Evolutionary conservation across 2,113 vertebrate genomes (phyloP).

Genomic region (Rutilus rutilus): DNA sequence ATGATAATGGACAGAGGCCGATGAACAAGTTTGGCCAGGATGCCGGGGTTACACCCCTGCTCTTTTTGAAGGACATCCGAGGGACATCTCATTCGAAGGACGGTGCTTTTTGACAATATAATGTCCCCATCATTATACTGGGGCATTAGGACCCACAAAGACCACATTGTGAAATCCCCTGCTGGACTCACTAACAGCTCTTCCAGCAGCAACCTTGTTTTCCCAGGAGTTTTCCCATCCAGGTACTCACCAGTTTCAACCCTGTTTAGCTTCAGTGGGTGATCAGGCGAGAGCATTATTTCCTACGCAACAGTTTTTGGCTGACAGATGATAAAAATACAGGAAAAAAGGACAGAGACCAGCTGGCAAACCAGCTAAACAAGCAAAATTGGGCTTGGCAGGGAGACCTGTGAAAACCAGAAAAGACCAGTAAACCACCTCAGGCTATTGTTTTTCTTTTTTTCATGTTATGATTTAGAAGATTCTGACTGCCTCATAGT

Average conservation of each 20-base stretch:
- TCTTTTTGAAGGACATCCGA: no score
- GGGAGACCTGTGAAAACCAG: neutral
- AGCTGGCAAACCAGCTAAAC: neutral
- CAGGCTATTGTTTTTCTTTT: neutral
- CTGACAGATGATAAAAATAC: neutral
- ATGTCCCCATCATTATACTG: no score
- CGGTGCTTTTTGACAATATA: no score
- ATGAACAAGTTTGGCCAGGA: neutral
- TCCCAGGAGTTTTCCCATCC: no score
- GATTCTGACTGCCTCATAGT: neutral
- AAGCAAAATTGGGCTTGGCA: neutral
- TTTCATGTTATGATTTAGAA: neutral
- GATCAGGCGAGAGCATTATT: no score
- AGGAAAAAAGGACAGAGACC: neutral
- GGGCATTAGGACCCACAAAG: no score
- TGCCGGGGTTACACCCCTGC: neutral
- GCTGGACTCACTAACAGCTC: no score
- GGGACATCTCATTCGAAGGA: no score
- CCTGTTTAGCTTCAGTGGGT: no score
- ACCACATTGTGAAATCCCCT: no score
- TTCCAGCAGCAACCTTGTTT: no score
- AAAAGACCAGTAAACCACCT: neutral
- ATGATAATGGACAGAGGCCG: neutral
- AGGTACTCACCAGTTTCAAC: no score
- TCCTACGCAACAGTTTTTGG: neutral